A percentile compares a stretch with the other conserved stretches of the same genome.
These are phyloP conservation scores for Cerastis rubricosa DNA, from an alignment of 2,888 invertebrate species.

Conservation along the genomic window DNA sequence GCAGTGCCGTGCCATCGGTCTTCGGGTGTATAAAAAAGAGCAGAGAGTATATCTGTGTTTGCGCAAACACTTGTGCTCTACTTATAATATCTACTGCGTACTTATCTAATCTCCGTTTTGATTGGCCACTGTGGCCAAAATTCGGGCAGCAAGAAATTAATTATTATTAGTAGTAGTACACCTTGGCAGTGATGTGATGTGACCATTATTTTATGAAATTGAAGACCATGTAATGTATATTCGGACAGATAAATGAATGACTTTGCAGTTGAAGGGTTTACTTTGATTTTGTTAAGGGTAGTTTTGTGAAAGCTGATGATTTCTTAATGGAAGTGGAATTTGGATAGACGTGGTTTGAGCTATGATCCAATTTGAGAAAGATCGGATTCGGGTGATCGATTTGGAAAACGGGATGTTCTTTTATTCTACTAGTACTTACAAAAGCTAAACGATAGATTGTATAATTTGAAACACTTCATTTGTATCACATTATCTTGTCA, in stretches of 20 bases:
- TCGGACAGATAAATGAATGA: too few species aligned
- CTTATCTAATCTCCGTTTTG: background rate
- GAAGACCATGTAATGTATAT: too few species aligned
- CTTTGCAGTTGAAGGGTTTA: slow-evolving; percentile 23
- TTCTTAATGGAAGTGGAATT: background rate
- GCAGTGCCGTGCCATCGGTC: background rate
- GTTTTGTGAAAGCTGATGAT: background rate
- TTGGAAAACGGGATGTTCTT: background rate
- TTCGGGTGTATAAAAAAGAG: background rate
- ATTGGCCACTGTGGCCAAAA: background rate
- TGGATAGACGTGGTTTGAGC: background rate
- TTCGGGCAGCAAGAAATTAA: background rate
- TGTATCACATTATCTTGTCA: background rate
- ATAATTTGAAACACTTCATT: background rate
- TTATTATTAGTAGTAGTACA: slow-evolving; percentile 35
- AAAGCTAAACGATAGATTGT: background rate
- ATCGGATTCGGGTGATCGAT: background rate
- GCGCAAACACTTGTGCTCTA: background rate
- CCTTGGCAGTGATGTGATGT: too few species aligned
- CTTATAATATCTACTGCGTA: background rate
- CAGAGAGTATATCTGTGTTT: background rate
- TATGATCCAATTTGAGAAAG: background rate
- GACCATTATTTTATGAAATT: too few species aligned
- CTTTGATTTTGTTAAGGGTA: slow-evolving; percentile 17
- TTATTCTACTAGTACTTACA: background rate